A percentile compares a stretch with the other conserved stretches of the same genome.
phyloP scores from a whole-genome alignment of 2,797 vertebrate genomes.

The Sebastes miniatus region DNA sequence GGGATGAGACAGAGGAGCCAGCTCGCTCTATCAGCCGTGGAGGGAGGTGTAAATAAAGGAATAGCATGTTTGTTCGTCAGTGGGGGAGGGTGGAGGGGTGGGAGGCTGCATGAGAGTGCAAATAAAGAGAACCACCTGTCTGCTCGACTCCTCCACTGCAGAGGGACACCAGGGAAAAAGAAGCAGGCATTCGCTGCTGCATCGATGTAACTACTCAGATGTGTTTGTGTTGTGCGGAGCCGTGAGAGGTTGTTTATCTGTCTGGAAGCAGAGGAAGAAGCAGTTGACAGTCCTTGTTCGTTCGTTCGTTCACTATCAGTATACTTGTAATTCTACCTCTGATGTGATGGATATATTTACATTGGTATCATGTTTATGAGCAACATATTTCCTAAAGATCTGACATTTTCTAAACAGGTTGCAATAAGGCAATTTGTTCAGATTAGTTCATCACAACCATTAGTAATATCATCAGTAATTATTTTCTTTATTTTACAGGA shows the following conservation, averaged over 20 bases:
- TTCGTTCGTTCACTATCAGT: neutral
- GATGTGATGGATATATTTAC: neutral
- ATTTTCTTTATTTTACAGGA: neutral
- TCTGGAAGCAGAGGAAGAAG: slow-evolving; percentile 2
- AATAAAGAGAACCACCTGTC: slow-evolving; percentile 59
- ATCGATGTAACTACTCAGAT: slow-evolving; percentile 7
- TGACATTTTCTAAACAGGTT: neutral
- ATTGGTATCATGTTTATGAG: neutral
- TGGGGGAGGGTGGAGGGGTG: neutral
- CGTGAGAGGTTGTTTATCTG: slow-evolving; percentile 28
- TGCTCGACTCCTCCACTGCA: slow-evolving; percentile 7
- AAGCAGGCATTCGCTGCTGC: slow-evolving; percentile 18
- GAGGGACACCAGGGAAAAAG: slow-evolving; percentile 27
- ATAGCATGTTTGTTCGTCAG: slow-evolving; percentile 53
- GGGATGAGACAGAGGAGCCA: slow-evolving; percentile 13
- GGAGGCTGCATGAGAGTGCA: slow-evolving; percentile 37
- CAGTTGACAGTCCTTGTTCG: neutral
- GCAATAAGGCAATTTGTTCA: neutral
- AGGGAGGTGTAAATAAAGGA: slow-evolving; percentile 66
- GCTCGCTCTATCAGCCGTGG: slow-evolving; percentile 22
- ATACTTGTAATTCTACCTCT: too few species aligned
- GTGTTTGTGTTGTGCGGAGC: slow-evolving; percentile 45
- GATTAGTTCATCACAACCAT: neutral
- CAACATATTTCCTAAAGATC: neutral
- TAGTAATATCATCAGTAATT: neutral